Conservation (phyloP, 2,113 vertebrate genomes). For the Loxodonta africana region DNA sequence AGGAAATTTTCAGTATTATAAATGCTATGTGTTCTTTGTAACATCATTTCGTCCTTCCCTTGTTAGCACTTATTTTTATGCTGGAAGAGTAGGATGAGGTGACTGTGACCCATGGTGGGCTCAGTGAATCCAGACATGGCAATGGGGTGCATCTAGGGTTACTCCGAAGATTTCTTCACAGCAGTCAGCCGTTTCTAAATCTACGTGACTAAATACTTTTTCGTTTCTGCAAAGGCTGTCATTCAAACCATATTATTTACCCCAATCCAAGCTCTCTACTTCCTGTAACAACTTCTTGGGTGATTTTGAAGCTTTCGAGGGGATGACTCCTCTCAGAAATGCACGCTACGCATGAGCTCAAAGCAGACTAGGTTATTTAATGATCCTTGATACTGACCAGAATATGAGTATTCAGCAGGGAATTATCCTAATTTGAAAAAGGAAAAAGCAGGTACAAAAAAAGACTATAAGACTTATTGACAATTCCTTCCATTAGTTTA, state of each 20-base stretch:
- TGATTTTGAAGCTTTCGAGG: neutral
- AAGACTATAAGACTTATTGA: neutral
- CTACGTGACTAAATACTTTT: neutral
- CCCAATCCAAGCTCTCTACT: neutral
- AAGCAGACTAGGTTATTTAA: neutral
- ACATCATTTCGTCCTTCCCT: neutral
- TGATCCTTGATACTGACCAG: neutral
- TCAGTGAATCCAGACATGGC: neutral
- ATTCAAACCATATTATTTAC: neutral
- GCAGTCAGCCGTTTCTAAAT: neutral
- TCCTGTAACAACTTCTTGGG: neutral
- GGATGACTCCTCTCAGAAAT: neutral
- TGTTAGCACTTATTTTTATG: neutral
- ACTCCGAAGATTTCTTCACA: neutral
- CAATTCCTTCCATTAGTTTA: neutral
- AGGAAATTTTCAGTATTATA: neutral
- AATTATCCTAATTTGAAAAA: neutral
- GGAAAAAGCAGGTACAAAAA: neutral
- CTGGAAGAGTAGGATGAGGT: no score
- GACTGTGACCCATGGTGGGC: accelerated
- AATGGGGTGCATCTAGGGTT: neutral
- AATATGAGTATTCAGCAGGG: neutral
- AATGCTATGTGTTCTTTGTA: neutral
- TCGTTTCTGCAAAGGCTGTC: neutral
- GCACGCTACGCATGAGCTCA: neutral